phyloP scores from a whole-genome alignment of 2,888 invertebrate genomes.

The Neocrepidodera transversa region DNA sequence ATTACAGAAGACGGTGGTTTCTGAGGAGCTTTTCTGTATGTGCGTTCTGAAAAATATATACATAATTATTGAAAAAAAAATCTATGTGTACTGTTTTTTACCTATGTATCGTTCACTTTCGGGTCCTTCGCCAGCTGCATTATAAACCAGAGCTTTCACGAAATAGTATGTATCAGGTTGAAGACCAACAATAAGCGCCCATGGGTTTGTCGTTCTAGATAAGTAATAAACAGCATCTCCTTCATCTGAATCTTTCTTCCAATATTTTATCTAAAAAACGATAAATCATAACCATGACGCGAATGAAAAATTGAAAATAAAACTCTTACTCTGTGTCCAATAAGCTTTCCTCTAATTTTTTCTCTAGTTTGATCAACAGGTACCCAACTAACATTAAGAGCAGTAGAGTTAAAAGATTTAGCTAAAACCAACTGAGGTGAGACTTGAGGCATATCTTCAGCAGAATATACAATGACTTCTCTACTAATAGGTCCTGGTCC shows the following conservation, averaged over 20 bases:
- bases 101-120: slow-evolving; percentile 88
- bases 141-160: slow-evolving; percentile 94
- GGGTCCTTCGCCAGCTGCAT: slow-evolving; percentile 94
- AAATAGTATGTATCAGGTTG: slow-evolving; percentile 92
- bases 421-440: slow-evolving; percentile 85
- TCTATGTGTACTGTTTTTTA: slow-evolving; percentile 47
- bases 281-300: background rate
- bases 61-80: background rate
- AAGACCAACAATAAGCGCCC: slow-evolving; percentile 92
- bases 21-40: slow-evolving; percentile 90
- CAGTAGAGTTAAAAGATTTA: slow-evolving; percentile 86
- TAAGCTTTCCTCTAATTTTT: slow-evolving; percentile 84
- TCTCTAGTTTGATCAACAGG: slow-evolving; percentile 86
- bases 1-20: slow-evolving; percentile 93
- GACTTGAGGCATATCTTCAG: slow-evolving; percentile 91
- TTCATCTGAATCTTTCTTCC: slow-evolving; percentile 78
- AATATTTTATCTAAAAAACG: slow-evolving; percentile 79
- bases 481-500: slow-evolving; percentile 86
- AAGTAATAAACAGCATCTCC: slow-evolving; percentile 84
- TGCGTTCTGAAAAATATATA: slow-evolving; percentile 68
- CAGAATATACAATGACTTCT: slow-evolving; percentile 78
- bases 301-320: slow-evolving; percentile 1
- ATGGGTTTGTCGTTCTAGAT: slow-evolving; percentile 81
- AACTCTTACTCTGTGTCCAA: slow-evolving; percentile 80
- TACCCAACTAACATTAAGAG: slow-evolving; percentile 90